Evolutionary conservation across 1,140 invertebrate genomes (phyloP), one percentile per base, ranked within the genome.

Genomic region (Lanistes nyassanus): DNA sequence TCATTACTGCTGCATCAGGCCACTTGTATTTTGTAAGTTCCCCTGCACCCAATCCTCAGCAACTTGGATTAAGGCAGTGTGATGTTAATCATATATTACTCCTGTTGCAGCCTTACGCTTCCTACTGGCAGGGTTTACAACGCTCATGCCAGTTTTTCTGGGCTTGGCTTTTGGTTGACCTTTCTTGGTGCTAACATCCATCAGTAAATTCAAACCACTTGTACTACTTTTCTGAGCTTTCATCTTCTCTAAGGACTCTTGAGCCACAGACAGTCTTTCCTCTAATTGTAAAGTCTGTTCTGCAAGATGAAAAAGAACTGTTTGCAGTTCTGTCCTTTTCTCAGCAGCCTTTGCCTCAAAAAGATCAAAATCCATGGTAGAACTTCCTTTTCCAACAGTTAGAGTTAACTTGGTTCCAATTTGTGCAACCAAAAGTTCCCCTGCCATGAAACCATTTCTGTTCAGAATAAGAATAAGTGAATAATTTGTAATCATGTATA

Each of bases 101-200:
- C 86, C 86, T 26, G 79, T 76, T 13, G 85, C 84, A 74, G 82
- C 84, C 74, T 86, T 87, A 65, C 85, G 75, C 69, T 86, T 87
- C 70, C 83, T 81, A 73, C 85, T 87, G 13, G 79, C 77, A 42
- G 86, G 86, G 72, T 87, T 87, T 3, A 87, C 66, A 39, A 84
- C 84, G 85, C 86, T 87, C 86, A 87, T 87, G 47, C 86, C 86
- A 60, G 75, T 76, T 80, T 87, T 85, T 36, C 75, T 85, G 23
- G 81, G 83, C 72, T 84, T 86, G 3, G 70, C 67, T 72, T 86
- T 87, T 7, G 75, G 66, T 31, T 74, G 76, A 53, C 77, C 78
- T 72, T 82, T 82, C 73, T 85, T 85, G 3, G 82, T 76, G 16
- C 83, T 81, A 53, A 83, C 51, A 53, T 85, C 82, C 77, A 83